Conservation (phyloP, 2,888 invertebrate species). For the Apodemia hepburni region DNA sequence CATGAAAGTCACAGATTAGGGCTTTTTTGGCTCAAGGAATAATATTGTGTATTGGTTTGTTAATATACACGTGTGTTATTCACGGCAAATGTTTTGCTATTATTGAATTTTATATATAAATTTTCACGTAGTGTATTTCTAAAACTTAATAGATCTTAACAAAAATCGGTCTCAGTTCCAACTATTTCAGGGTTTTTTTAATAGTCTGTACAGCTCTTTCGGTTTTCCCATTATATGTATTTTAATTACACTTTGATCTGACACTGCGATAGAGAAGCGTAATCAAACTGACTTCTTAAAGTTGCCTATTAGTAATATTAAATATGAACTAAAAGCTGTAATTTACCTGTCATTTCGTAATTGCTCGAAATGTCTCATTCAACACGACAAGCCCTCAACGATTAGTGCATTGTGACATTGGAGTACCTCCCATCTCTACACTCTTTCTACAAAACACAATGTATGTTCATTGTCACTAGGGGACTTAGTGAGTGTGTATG, state of each 20-base stretch:
- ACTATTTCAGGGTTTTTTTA: too few species aligned
- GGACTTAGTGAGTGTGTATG: conserved; percentile 60
- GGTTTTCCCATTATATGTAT: too few species aligned
- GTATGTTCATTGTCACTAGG: conserved; percentile 37
- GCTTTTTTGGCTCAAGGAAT: too few species aligned
- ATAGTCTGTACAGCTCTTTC: too few species aligned
- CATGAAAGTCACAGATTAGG: too few species aligned
- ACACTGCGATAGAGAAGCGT: background rate
- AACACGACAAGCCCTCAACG: conserved; percentile 34
- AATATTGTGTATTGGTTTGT: too few species aligned
- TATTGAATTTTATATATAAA: too few species aligned
- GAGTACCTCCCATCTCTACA: conserved; percentile 38
- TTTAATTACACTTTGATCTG: background rate
- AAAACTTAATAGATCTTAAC: too few species aligned
- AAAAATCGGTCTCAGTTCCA: too few species aligned
- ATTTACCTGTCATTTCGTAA: conserved; percentile 35
- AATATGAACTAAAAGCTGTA: conserved; percentile 23
- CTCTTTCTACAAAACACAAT: conserved; percentile 35
- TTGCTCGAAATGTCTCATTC: conserved; percentile 33
- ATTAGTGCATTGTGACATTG: conserved; percentile 42
- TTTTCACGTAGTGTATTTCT: too few species aligned
- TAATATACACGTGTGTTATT: too few species aligned
- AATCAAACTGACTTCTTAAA: background rate
- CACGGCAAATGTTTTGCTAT: too few species aligned
- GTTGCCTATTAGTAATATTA: conserved; percentile 16